Percentiles rank a stretch among this genome's conserved stretches.
phyloP scores from a whole-genome alignment of 2,888 invertebrate genomes.

The Hirtodrosophila duncani region DNA sequence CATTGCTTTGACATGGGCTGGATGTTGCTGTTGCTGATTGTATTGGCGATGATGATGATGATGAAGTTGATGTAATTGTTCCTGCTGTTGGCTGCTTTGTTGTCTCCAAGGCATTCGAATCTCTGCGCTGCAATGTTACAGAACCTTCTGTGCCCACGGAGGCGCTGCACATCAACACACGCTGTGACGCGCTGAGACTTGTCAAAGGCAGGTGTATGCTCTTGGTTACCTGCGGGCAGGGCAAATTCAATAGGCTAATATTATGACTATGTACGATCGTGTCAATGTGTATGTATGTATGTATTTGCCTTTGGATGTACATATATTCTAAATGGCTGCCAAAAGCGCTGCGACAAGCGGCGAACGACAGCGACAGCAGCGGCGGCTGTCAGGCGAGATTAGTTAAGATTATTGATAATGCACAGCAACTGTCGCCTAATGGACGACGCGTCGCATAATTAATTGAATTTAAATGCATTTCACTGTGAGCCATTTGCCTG shows the following conservation, averaged over 20 bases:
- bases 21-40: conserved; percentile 13
- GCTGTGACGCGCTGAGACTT: conserved; percentile 73
- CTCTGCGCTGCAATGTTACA: conserved; percentile 78
- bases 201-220: conserved; percentile 78
- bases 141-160: conserved; percentile 78
- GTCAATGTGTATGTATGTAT: conserved; percentile 2
- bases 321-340: conserved; percentile 44
- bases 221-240: conserved; percentile 75
- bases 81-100: conserved; percentile 14
- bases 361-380: conserved; percentile 15
- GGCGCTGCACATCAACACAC: conserved; percentile 78
- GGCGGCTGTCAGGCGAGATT: conserved; percentile 53
- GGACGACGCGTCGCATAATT: conserved; percentile 52
- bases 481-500: conserved; percentile 24
- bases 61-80: conserved; percentile 6
- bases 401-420: conserved; percentile 66
- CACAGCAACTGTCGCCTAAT: conserved; percentile 56
- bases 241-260: conserved; percentile 20
- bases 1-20: conserved; percentile 39
- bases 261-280: not conserved
- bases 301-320: conserved; percentile 1
- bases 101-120: conserved; percentile 69
- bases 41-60: conserved; percentile 5
- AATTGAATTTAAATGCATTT: conserved; percentile 61
- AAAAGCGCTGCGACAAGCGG: conserved; percentile 32